Evolutionary conservation across 2,797 vertebrate species (phyloP).

Genomic region (Ctenochaetus hawaiiensis): DNA sequence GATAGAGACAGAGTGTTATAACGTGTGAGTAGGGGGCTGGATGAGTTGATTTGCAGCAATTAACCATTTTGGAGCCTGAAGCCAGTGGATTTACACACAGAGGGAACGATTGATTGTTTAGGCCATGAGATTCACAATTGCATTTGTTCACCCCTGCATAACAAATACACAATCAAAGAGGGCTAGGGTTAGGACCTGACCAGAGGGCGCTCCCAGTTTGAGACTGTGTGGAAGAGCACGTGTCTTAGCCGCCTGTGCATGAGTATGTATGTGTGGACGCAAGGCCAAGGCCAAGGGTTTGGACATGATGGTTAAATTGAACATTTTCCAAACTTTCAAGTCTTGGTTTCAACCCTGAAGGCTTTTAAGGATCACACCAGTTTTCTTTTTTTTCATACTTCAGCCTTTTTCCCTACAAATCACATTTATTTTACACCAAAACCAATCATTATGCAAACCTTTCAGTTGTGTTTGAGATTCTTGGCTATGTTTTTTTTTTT

Average conservation of each 20-base stretch:
- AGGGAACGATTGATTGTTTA: constrained; percentile 84
- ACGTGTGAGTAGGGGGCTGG: constrained; percentile 62
- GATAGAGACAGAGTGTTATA: constrained; percentile 48
- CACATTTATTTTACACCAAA: not conserved
- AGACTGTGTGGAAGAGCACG: constrained; percentile 35
- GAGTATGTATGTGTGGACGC: constrained; percentile 27
- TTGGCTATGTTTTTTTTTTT: not conserved
- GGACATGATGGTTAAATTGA: no score
- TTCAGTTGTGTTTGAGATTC: not conserved
- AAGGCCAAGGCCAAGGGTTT: not conserved
- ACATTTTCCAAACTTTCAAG: no score
- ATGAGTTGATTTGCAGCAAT: constrained; percentile 86
- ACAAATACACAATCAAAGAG: constrained; percentile 86
- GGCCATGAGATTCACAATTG: constrained; percentile 80
- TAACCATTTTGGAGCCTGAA: constrained; percentile 86
- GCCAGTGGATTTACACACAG: constrained; percentile 81
- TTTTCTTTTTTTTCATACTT: not conserved
- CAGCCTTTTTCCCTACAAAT: not conserved
- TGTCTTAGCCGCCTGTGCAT: constrained; percentile 37
- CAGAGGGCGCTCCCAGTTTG: constrained; percentile 47
- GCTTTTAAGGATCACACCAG: not conserved
- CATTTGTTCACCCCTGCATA: constrained; percentile 84
- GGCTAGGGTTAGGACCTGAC: constrained; percentile 63
- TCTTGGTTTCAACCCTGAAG: no score
- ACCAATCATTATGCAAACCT: not conserved